phyloP scores from a whole-genome alignment of 2,797 vertebrate genomes.

The Ctenochaetus hawaiiensis region DNA sequence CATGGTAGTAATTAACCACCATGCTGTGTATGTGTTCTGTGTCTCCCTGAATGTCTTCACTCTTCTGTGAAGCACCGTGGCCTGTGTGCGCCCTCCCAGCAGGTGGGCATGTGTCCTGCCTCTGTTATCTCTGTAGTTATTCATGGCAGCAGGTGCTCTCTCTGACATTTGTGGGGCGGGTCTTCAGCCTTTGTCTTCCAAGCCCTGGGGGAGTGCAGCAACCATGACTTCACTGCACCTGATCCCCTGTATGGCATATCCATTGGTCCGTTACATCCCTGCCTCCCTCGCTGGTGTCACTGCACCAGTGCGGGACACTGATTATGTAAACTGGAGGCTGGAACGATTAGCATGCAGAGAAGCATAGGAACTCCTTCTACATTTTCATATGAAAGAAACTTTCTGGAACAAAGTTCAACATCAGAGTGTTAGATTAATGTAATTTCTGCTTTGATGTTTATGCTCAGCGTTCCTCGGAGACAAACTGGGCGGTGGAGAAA shows the following conservation, averaged over 20 bases:
- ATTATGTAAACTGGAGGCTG: slow-evolving; percentile 67
- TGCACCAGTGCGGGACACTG: slow-evolving; percentile 60
- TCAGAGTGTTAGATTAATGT: slow-evolving; percentile 68
- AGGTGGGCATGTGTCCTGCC: slow-evolving; percentile 72
- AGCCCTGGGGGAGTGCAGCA: slow-evolving; percentile 67
- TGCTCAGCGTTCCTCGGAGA: slow-evolving; percentile 67
- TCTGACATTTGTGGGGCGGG: slow-evolving; percentile 80
- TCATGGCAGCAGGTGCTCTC: slow-evolving; percentile 79
- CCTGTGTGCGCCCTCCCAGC: slow-evolving; percentile 74
- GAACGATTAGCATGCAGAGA: slow-evolving; percentile 65
- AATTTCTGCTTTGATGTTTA: slow-evolving; percentile 76
- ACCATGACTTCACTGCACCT: slow-evolving; percentile 75
- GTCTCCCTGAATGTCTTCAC: slow-evolving; percentile 45
- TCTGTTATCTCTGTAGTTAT: slow-evolving; percentile 74
- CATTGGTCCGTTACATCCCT: slow-evolving; percentile 67
- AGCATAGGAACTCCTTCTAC: slow-evolving; percentile 42
- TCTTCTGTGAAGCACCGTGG: slow-evolving; percentile 50
- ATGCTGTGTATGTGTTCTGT: slow-evolving; percentile 52
- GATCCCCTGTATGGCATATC: slow-evolving; percentile 68
- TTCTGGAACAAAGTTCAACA: slow-evolving; percentile 75
- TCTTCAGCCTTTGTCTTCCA: slow-evolving; percentile 79
- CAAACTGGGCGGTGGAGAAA: slow-evolving; percentile 57
- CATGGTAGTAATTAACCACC: slow-evolving; percentile 59
- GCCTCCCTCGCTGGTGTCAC: slow-evolving; percentile 38
- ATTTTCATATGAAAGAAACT: slow-evolving; percentile 73